Conservation (phyloP, 2,888 invertebrate species). For the Flabesymbios commensalis region DNA sequence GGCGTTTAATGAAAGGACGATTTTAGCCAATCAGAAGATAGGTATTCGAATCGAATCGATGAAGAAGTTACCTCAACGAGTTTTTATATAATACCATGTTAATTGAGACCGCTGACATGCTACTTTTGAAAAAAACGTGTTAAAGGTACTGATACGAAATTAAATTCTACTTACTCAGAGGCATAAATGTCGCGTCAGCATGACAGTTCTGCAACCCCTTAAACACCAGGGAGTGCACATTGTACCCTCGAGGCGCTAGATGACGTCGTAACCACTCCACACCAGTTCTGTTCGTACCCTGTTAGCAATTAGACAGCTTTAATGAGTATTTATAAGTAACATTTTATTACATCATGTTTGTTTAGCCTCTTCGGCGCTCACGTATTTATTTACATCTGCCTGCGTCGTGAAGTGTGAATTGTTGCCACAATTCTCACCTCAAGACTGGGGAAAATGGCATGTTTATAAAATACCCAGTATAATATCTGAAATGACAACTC, state of each 20-base stretch:
- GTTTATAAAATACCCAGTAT: no score
- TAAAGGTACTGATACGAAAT: neutral
- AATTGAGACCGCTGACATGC: neutral
- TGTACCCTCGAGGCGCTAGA: conserved; percentile 12
- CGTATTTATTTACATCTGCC: neutral
- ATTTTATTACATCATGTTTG: neutral
- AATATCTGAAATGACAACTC: no score
- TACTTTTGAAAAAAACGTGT: neutral
- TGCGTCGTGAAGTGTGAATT: no score
- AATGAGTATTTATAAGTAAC: neutral
- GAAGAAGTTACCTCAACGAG: no score
- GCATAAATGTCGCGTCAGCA: conserved; percentile 26
- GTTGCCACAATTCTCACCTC: no score
- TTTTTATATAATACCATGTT: neutral
- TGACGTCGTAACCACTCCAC: conserved; percentile 30
- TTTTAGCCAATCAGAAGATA: no score
- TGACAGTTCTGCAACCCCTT: conserved; percentile 15
- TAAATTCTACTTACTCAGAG: conserved; percentile 16
- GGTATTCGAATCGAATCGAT: no score
- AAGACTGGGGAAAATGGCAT: no score
- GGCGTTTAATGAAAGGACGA: no score
- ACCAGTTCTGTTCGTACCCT: conserved; percentile 22
- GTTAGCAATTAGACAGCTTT: neutral
- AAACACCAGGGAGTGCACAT: conserved; percentile 22
- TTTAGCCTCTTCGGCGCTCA: neutral